phyloP scores from a whole-genome alignment of 2,888 invertebrate genomes.

The Galeruca laticollis region DNA sequence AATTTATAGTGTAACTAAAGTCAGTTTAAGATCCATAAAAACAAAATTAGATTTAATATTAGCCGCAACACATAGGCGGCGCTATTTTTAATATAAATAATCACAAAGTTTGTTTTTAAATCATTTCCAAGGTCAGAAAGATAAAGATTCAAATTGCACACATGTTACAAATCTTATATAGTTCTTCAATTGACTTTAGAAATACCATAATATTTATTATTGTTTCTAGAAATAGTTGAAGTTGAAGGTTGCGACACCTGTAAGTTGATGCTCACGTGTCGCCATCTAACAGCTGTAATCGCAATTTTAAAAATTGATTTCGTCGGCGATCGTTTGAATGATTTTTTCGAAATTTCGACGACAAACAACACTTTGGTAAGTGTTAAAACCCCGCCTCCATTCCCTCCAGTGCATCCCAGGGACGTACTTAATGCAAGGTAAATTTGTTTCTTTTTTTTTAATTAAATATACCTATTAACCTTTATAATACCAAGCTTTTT shows the following conservation, averaged over 20 bases:
- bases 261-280: conserved; percentile 74
- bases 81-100: too few species aligned
- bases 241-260: conserved; percentile 73
- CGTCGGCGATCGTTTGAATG: conserved; percentile 62
- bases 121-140: too few species aligned
- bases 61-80: too few species aligned
- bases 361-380: conserved; percentile 10
- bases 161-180: too few species aligned
- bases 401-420: conserved; percentile 58
- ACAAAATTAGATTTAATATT: too few species aligned
- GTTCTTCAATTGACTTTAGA: too few species aligned
- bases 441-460: conserved; percentile 31
- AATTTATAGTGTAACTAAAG: too few species aligned
- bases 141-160: too few species aligned
- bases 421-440: conserved; percentile 61
- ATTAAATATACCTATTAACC: background rate
- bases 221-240: conserved; percentile 76
- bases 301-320: conserved; percentile 76
- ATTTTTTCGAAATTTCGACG: conserved; percentile 42
- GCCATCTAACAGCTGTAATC: conserved; percentile 73
- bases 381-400: conserved; percentile 23
- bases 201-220: too few species aligned
- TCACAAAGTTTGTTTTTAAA: too few species aligned
- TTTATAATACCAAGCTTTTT: background rate
- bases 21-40: too few species aligned